These are phyloP conservation scores for Sinonovacula constricta DNA, from an alignment of 1,140 invertebrate genomes.

Conservation along the genomic window DNA sequence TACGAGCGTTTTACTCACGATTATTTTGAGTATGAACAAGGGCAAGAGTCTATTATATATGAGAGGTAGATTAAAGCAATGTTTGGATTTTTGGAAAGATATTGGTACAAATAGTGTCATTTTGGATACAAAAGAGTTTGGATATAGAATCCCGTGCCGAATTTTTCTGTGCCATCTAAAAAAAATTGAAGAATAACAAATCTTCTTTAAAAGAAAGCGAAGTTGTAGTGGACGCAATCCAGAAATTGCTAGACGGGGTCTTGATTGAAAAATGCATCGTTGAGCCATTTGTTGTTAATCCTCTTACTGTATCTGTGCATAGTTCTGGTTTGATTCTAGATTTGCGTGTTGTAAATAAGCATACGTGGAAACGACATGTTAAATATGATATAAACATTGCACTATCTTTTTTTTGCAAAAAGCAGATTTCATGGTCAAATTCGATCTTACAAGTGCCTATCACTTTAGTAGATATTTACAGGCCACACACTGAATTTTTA, in stretches of 20 bases:
- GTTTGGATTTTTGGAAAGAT: constrained; percentile 44
- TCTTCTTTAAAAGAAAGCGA: constrained; percentile 10
- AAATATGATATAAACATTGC: background rate
- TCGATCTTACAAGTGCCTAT: background rate
- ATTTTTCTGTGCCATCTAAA: constrained; percentile 12
- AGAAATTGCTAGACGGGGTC: constrained; percentile 20
- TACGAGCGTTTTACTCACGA: constrained; percentile 6
- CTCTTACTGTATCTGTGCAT: constrained; percentile 27
- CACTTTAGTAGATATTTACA: constrained; percentile 12
- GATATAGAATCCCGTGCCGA: constrained; percentile 48
- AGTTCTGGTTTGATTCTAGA: background rate
- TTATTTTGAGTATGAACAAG: constrained; percentile 20
- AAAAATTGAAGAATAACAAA: constrained; percentile 14
- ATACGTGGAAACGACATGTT: background rate
- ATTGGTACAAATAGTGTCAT: constrained; percentile 31
- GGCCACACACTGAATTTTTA: constrained; percentile 25
- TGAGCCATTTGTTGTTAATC: constrained; percentile 32
- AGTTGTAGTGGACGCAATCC: constrained; percentile 24
- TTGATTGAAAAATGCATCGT: constrained; percentile 27
- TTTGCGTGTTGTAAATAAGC: constrained; percentile 3
- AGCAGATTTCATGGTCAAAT: background rate
- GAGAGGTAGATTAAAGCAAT: constrained; percentile 6
- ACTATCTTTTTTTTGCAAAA: background rate
- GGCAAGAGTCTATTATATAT: constrained; percentile 2
- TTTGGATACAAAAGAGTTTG: constrained; percentile 28